Base-by-base conservation (phyloP, 2,113 vertebrate species). In the Periophthalmus modestus region DNA sequence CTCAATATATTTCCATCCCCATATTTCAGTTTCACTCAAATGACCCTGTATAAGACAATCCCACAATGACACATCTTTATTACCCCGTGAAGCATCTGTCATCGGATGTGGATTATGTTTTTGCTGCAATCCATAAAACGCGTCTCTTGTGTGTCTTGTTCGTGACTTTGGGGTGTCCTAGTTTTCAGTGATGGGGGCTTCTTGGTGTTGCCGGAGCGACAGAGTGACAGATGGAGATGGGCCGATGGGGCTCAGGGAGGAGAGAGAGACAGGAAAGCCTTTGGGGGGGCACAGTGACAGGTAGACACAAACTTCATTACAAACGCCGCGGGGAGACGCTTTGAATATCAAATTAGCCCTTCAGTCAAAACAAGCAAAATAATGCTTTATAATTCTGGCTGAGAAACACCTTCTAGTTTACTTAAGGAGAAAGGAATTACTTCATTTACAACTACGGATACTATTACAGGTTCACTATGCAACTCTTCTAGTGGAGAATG, bases 171-270 rank as follows among this genome's bases (percentile, higher is more conserved):
- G 61, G 0, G 74, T 85, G 89, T 85, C 87, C 91, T 91, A 91
- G 83, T 92, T 92, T 43, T 90, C 85, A 11, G 74, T 5, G 57
- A 24, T 14, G 62, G 62, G 33, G 79, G 73, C 79, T 88, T 78
- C 87, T 84, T 78, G 83, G 87, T 89, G 73, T 73, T 85, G 75
- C 69, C 78, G 87, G 85, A 69, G 74, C 85, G 86, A 87, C 88
- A 85, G 87, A 82, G 87, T 89, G 91, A 91, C 87, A 87, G 89
- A 90, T 87, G 85, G 86, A 89, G 87, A 88, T 78, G 85, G 85
- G 87, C 87, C 85, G 83, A 83, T 80, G 89, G 85, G 85, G 73
- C 85, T 88, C 71, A 65, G 88, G 82, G 87, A 87, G 69, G 69
- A 77, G 72, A 86, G 86, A 34, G 15, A 24, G 88, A 89, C 87